A percentile compares a stretch with the other conserved stretches of the same genome.
phyloP scores from a whole-genome alignment of 2,113 vertebrate species.

The Romanogobio albipinnatus region DNA sequence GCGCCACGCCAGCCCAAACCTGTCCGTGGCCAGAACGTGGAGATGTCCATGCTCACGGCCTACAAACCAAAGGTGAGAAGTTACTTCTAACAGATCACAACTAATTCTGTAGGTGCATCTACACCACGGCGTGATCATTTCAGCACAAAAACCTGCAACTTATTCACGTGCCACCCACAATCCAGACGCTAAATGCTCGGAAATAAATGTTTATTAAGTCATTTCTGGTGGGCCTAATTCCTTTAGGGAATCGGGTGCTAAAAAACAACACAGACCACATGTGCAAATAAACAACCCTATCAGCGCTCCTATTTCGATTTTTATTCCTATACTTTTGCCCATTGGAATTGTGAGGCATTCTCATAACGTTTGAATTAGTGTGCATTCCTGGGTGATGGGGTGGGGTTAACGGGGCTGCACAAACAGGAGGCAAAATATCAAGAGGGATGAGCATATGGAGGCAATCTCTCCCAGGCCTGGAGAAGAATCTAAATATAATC shows the following conservation, averaged over 20 bases:
- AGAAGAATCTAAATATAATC: conserved; percentile 37
- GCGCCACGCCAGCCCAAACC: conserved; percentile 89
- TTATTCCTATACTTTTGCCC: neutral
- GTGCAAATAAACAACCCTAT: neutral
- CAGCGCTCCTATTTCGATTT: neutral
- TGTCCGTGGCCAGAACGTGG: conserved; percentile 92
- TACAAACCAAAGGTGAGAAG: conserved; percentile 92
- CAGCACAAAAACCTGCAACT: neutral
- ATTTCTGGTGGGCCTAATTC: neutral
- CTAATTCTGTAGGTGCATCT: neutral
- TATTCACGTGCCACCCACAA: neutral
- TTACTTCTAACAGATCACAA: neutral
- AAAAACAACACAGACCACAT: neutral
- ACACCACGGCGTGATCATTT: neutral
- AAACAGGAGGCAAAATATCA: conserved; percentile 13
- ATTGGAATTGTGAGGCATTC: neutral
- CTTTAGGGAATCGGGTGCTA: neutral
- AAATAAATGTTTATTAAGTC: neutral
- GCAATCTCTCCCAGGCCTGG: conserved; percentile 40
- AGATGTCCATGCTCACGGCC: conserved; percentile 96
- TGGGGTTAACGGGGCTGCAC: conserved; percentile 4
- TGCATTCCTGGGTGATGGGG: conserved; percentile 29
- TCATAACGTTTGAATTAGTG: conserved; percentile 28
- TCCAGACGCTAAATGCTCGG: neutral
- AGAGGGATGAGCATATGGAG: conserved; percentile 51